These are phyloP conservation scores for Eolophus roseicapilla DNA, from an alignment of 2,113 vertebrate genomes.

Conservation along the genomic window DNA sequence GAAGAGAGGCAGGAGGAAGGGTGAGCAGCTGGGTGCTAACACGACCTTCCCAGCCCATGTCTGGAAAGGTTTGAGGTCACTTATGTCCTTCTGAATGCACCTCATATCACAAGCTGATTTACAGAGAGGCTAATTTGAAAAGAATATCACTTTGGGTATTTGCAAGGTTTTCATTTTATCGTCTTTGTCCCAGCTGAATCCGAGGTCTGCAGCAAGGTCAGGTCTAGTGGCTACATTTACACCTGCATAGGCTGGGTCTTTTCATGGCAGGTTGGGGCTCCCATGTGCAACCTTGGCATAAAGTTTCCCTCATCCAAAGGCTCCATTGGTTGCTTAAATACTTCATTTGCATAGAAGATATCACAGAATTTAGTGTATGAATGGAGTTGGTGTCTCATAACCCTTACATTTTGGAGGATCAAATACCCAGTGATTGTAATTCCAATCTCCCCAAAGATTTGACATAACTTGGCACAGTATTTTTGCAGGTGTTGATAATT, in stretches of 20 bases:
- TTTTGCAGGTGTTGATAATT: neutral
- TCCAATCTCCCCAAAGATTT: neutral
- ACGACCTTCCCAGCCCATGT: neutral
- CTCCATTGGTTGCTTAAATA: neutral
- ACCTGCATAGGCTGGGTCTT: neutral
- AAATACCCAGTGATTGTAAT: neutral
- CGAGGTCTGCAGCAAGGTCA: neutral
- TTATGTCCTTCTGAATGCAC: neutral
- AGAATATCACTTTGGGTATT: neutral
- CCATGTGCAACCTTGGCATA: neutral
- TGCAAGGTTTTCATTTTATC: neutral
- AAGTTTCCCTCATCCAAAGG: neutral
- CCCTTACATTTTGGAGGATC: neutral
- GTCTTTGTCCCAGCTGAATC: neutral
- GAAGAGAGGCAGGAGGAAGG: constrained; percentile 24
- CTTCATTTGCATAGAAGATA: neutral
- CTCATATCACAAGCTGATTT: neutral
- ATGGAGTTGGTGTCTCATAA: neutral
- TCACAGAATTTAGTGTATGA: neutral
- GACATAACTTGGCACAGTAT: neutral
- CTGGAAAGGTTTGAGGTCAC: neutral
- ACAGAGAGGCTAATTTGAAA: neutral
- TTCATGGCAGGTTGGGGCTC: neutral
- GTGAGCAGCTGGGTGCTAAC: neutral
- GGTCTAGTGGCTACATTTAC: neutral